phyloP scores from a whole-genome alignment of 2,888 invertebrate species.

The Merodon equestris region DNA sequence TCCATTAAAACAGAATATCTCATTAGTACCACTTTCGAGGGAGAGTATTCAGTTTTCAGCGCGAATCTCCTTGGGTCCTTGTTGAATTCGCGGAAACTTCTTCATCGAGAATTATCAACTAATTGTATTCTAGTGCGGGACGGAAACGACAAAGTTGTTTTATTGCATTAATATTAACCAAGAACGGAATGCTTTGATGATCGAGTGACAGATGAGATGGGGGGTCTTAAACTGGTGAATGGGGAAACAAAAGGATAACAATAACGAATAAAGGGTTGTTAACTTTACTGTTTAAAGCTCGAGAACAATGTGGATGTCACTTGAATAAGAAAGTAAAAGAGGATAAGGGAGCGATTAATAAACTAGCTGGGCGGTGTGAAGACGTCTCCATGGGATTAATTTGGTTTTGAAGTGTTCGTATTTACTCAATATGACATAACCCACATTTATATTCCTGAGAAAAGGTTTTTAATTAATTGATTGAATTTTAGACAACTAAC shows the following conservation, averaged over 20 bases:
- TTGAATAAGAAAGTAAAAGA: too few species aligned
- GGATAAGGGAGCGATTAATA: too few species aligned
- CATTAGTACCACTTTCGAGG: constrained; percentile 34
- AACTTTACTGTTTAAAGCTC: too few species aligned
- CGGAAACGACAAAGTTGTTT: not conserved
- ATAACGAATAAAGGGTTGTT: not conserved
- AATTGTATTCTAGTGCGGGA: not conserved
- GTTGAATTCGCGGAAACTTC: not conserved
- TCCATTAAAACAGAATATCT: constrained; percentile 52
- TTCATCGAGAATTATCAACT: not conserved
- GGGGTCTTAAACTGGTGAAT: not conserved
- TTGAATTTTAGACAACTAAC: too few species aligned
- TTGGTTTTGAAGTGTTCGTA: too few species aligned
- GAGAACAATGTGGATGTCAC: too few species aligned
- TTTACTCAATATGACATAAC: too few species aligned
- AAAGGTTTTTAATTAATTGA: too few species aligned
- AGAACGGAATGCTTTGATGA: not conserved
- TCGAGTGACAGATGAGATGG: constrained; percentile 3
- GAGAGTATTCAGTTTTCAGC: not conserved
- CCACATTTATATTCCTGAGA: too few species aligned
- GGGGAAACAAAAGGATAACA: too few species aligned
- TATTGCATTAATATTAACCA: not conserved
- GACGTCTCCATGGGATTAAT: too few species aligned
- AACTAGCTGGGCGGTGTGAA: too few species aligned
- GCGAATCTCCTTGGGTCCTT: not conserved